phyloP scores from a whole-genome alignment of 92 coral and sea anemone genomes.

The Zoanthus sansibaricus region DNA sequence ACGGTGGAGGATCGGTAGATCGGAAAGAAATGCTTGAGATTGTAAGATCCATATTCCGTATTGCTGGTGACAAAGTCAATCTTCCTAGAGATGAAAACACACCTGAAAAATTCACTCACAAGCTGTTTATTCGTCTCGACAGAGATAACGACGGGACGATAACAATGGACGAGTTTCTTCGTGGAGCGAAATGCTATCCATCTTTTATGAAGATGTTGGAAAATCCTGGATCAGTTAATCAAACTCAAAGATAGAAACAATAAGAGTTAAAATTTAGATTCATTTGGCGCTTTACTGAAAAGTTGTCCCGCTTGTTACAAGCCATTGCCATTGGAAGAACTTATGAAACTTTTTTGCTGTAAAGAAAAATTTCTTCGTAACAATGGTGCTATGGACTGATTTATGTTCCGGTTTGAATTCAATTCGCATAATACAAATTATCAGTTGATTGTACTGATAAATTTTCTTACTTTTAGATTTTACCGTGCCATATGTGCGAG shows the following conservation, averaged over 20 bases:
- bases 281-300: not conserved
- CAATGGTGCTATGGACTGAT: conserved; percentile 2
- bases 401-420: conserved; percentile 21
- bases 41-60: conserved; percentile 92
- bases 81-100: conserved; percentile 96
- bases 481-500: not conserved
- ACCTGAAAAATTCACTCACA: conserved; percentile 95
- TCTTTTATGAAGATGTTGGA: conserved; percentile 98
- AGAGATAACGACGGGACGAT: conserved; percentile 93
- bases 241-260: conserved; percentile 49
- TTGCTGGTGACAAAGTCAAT: conserved; percentile 82
- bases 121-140: conserved; percentile 91
- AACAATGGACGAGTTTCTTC: conserved; percentile 91
- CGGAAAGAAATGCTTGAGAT: conserved; percentile 95
- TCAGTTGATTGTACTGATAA: conserved; percentile 14
- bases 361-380: not conserved
- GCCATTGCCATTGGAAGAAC: not conserved
- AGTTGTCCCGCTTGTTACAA: not conserved
- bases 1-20: conserved; percentile 93
- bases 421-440: conserved; percentile 13
- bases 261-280: not conserved
- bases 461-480: not conserved
- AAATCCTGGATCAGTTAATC: conserved; percentile 72
- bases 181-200: conserved; percentile 96
- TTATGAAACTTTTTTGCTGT: not conserved